These are phyloP conservation scores for Albula glossodonta DNA, from an alignment of 2,113 vertebrate genomes.

Conservation along the genomic window DNA sequence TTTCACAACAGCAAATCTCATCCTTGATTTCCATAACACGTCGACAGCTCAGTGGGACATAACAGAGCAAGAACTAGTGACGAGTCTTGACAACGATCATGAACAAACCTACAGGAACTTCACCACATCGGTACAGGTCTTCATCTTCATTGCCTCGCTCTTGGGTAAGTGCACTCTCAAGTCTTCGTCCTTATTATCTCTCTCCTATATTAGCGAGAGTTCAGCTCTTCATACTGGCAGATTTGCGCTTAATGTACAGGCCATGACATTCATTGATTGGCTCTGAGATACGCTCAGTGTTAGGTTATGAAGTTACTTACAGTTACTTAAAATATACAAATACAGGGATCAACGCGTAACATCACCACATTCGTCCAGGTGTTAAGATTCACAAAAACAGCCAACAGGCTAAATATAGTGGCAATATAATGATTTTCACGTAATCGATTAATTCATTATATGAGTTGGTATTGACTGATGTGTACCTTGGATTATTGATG, in stretches of 20 bases:
- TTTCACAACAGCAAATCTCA: constrained; percentile 57
- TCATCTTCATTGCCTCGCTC: constrained; percentile 88
- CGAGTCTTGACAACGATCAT: constrained; percentile 51
- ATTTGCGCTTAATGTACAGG: not conserved
- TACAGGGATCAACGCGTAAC: not conserved
- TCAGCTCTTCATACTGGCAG: too few species aligned
- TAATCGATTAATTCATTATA: too few species aligned
- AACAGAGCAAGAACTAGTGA: constrained; percentile 50
- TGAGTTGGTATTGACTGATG: too few species aligned
- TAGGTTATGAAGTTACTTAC: too few species aligned
- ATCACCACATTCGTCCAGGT: too few species aligned
- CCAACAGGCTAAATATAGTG: too few species aligned
- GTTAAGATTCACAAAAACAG: too few species aligned
- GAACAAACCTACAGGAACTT: constrained; percentile 86
- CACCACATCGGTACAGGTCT: constrained; percentile 80
- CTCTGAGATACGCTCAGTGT: not conserved
- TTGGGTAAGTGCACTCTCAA: constrained; percentile 74
- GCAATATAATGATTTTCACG: too few species aligned
- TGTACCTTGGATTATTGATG: too few species aligned
- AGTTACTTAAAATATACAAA: too few species aligned
- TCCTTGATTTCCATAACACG: constrained; percentile 62
- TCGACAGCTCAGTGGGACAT: constrained; percentile 67
- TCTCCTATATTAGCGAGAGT: too few species aligned
- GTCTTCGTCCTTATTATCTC: constrained; percentile 21
- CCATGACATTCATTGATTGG: not conserved